Percentiles rank a stretch among this genome's conserved stretches.
phyloP scores from a whole-genome alignment of 35 echinoderm and acorn worm species.

The Strongylocentrotus purpuratus region DNA sequence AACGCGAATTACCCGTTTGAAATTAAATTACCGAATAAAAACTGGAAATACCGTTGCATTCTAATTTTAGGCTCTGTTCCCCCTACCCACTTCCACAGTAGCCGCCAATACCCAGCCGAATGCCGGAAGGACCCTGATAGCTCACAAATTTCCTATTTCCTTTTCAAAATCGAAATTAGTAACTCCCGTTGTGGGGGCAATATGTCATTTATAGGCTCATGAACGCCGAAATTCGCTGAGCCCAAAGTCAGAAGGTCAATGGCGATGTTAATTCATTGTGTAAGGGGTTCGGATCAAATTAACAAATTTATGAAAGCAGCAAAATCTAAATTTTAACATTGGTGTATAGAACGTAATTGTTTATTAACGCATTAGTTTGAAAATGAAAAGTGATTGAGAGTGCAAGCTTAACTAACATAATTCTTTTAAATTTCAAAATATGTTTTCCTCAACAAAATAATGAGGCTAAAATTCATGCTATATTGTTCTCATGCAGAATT shows the following conservation, averaged over 20 bases:
- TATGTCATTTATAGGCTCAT: background rate
- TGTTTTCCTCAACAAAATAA: no score
- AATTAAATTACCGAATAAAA: background rate
- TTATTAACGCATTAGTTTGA: no score
- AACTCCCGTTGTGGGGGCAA: background rate
- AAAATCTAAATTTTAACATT: no score
- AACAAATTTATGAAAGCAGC: no score
- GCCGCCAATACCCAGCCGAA: background rate
- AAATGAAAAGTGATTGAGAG: no score
- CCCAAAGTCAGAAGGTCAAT: background rate
- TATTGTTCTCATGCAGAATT: no score
- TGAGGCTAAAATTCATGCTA: no score
- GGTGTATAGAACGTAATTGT: no score
- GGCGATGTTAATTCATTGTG: background rate
- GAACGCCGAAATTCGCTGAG: background rate
- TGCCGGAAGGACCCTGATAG: conserved; percentile 10
- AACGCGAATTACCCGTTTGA: background rate
- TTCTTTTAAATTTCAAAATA: no score
- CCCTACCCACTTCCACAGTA: background rate
- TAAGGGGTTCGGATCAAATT: background rate
- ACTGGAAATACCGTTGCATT: background rate
- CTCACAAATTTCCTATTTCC: conserved; percentile 33
- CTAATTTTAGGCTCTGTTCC: background rate
- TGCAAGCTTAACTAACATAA: no score
- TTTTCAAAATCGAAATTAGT: conserved; percentile 31